phyloP scores from a whole-genome alignment of 2,113 vertebrate genomes.

The Rhinoptilus africanus region DNA sequence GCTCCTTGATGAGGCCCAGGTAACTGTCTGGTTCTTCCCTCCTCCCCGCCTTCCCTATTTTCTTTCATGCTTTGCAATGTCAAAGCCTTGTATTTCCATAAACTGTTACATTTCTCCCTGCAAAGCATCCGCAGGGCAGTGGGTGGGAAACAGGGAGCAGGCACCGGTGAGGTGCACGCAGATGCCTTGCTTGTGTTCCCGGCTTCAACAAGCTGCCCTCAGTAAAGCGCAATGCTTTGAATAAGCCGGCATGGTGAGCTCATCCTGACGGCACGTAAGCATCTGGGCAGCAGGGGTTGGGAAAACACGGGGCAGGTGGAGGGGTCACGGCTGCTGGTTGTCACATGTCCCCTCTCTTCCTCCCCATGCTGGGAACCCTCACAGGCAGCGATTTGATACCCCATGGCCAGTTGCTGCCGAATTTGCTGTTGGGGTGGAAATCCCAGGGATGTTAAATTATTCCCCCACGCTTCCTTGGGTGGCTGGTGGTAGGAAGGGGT shows the following conservation, averaged over 20 bases:
- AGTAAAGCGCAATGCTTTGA: neutral
- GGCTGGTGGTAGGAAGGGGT: neutral
- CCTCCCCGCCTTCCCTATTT: neutral
- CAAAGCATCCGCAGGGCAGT: neutral
- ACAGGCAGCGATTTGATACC: fast-evolving
- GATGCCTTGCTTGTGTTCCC: neutral
- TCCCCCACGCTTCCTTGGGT: fast-evolving
- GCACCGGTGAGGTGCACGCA: neutral
- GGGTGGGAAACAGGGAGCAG: neutral
- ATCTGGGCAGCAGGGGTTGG: fast-evolving
- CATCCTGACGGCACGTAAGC: neutral
- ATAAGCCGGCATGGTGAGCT: fast-evolving
- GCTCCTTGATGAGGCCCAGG: constrained; percentile 48
- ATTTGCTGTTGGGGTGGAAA: neutral
- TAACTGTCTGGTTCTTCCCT: constrained; percentile 24
- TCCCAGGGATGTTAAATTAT: neutral
- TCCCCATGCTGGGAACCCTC: neutral
- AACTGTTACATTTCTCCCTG: neutral
- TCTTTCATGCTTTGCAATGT: constrained; percentile 32
- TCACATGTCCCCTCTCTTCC: neutral
- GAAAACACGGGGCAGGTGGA: neutral
- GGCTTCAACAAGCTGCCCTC: neutral
- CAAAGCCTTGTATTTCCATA: constrained; percentile 46
- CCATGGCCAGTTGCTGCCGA: fast-evolving
- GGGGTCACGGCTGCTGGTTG: neutral